Evolutionary conservation across 2,888 invertebrate genomes (phyloP).

Genomic region (Cryptops parisi): DNA sequence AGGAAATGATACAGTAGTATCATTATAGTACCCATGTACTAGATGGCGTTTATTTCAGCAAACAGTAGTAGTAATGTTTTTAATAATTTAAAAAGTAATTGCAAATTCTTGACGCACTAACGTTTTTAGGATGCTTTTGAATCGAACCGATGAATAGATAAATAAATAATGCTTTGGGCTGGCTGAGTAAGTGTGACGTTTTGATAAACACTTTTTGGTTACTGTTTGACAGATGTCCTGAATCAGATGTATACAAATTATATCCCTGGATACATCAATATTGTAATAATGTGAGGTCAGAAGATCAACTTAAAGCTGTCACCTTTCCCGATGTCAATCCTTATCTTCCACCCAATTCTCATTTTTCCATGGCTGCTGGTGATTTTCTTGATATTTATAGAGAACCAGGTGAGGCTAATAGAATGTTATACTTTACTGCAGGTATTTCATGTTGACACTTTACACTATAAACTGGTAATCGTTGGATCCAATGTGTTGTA

Average conservation of each 20-base stretch:
- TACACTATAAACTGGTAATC: neutral
- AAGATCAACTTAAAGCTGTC: constrained; percentile 62
- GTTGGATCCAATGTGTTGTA: constrained; percentile 20
- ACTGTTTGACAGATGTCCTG: constrained; percentile 40
- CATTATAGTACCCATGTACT: no score
- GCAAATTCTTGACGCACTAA: no score
- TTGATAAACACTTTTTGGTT: no score
- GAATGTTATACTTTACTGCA: no score
- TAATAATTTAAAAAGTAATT: no score
- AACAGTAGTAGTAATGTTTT: no score
- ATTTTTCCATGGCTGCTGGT: constrained; percentile 92
- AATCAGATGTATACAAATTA: constrained; percentile 54
- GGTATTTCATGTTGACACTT: neutral
- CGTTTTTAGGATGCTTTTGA: no score
- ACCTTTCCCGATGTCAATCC: constrained; percentile 82
- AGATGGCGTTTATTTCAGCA: no score
- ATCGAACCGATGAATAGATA: no score
- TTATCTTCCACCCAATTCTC: constrained; percentile 44
- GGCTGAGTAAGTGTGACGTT: no score
- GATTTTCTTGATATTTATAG: constrained; percentile 76
- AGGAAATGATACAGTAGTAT: no score
- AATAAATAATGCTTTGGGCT: no score
- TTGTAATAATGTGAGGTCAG: constrained; percentile 68
- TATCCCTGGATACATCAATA: constrained; percentile 94
- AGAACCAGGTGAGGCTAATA: constrained; percentile 27